Base-by-base conservation (phyloP, 23 tunicate species). In the Styela clava region DNA sequence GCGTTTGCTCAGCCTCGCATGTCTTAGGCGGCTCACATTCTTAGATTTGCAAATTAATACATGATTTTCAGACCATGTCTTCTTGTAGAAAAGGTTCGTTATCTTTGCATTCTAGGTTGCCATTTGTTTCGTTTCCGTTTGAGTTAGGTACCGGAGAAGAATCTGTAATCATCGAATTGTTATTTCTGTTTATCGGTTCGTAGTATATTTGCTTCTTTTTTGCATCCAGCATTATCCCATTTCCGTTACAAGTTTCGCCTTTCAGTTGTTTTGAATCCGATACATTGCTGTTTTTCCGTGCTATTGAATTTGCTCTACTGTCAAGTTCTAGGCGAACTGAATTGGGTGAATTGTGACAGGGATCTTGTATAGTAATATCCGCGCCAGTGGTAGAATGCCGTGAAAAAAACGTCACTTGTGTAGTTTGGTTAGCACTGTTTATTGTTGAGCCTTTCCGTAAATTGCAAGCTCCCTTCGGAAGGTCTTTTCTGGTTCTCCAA, bases 361-460 rank as follows among this genome's bases (percentile, higher is more conserved):
- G 31, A 24, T 67, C 71, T 24, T 67, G 71, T 29, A 67, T 27
- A 16, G 31, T 67, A 29, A 2, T 21, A 24, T 76, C 81, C 62
- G 30, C 52, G 30, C 62, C 81, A 0, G 81, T 76, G 0, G 65
- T 44, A 52, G 81, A 76, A 1, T 76, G 64, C 24, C 81, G 81
- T 5, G 81, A 76, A 44, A 37, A 76, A 33, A 20, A 25, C 12
- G 81, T 76, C 7, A 76, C 65, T 52, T 52, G 65, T 21, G 81
- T 76, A 24, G 81, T 33, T 25, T 76, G 52, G 44, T 76, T 76
- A 0, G 81, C 33, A 44, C 83, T 83, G 61, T 82, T 30, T 52
- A 77, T 76, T 35, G 86, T 81, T 21, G 97, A 91, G 51, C 74
- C 18, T 69, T 91, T 91, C 16, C 97, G 87, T 36, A 76, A 52